Conservation (phyloP, 2,797 vertebrate genomes). For the Pangasius krempfi region DNA sequence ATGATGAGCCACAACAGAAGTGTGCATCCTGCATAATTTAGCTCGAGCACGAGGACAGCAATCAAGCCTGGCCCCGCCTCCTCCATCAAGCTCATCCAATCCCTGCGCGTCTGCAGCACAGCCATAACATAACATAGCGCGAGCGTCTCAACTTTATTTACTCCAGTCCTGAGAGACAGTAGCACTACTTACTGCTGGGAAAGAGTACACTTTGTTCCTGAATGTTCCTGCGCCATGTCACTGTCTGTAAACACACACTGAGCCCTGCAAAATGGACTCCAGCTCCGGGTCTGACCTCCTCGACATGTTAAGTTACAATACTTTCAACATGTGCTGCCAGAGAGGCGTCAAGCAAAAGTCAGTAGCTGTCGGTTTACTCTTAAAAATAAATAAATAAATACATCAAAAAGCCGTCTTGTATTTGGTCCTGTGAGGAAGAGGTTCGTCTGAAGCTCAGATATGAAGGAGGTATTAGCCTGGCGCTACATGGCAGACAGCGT, state of each 20-base stretch:
- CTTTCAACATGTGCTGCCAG: background rate
- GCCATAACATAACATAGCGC: slow-evolving; percentile 74
- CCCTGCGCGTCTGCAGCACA: slow-evolving; percentile 73
- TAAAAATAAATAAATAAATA: background rate
- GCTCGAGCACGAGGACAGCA: slow-evolving; percentile 72
- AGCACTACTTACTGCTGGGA: background rate
- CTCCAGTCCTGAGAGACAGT: background rate
- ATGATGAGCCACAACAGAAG: slow-evolving; percentile 66
- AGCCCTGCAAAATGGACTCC: slow-evolving; percentile 73
- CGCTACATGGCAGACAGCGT: background rate
- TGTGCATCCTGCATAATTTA: slow-evolving; percentile 66
- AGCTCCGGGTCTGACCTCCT: slow-evolving; percentile 42
- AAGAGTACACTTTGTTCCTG: background rate
- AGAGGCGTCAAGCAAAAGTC: background rate
- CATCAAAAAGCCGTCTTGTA: background rate
- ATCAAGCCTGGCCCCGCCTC: slow-evolving; percentile 80
- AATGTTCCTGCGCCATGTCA: slow-evolving; percentile 67
- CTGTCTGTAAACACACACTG: slow-evolving; percentile 69
- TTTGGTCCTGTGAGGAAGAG: background rate
- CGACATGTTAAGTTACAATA: slow-evolving; percentile 12
- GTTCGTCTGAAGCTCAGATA: background rate
- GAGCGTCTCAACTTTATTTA: slow-evolving; percentile 62
- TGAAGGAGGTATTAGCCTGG: slow-evolving; percentile 18
- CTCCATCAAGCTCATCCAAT: slow-evolving; percentile 84
- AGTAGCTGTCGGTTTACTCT: background rate